phyloP scores from a whole-genome alignment of 2,113 vertebrate genomes.

The Xiphorhynchus elegans region DNA sequence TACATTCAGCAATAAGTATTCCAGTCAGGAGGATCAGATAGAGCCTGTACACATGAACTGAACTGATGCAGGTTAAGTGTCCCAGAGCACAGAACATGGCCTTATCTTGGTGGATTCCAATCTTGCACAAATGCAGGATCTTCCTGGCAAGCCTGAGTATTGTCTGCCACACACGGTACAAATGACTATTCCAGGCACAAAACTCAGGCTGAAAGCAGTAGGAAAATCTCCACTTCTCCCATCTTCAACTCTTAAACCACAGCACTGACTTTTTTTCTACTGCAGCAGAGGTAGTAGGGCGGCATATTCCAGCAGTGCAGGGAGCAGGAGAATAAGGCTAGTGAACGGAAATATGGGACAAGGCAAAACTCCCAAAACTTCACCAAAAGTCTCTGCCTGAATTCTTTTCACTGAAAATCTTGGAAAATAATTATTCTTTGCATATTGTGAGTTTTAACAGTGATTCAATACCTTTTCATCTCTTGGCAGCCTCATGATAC shows the following conservation, averaged over 20 bases:
- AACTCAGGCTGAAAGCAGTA: not conserved
- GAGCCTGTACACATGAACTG: not conserved
- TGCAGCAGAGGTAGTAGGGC: not conserved
- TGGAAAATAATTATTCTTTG: not conserved
- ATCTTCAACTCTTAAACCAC: not conserved
- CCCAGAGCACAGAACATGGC: not conserved
- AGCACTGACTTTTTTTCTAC: not conserved
- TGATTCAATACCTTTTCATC: not conserved
- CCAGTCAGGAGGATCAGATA: not conserved
- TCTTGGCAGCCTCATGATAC: not conserved
- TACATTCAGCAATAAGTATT: not conserved
- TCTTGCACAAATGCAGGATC: not conserved
- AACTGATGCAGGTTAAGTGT: not conserved
- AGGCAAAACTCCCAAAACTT: not conserved
- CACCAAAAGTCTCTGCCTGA: not conserved
- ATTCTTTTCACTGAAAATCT: not conserved
- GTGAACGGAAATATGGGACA: not conserved
- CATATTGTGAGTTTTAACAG: not conserved
- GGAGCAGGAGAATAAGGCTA: not conserved
- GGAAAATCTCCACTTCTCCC: accelerated
- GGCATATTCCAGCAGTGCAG: accelerated
- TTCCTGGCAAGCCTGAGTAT: not conserved
- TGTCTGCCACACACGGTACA: not conserved
- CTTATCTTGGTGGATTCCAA: not conserved
- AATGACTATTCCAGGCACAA: not conserved